A percentile compares a stretch with the other conserved stretches of the same genome.
These are phyloP conservation scores for Caenorhabditis remanei DNA, from an alignment of 1,140 invertebrate genomes.

Conservation along the genomic window DNA sequence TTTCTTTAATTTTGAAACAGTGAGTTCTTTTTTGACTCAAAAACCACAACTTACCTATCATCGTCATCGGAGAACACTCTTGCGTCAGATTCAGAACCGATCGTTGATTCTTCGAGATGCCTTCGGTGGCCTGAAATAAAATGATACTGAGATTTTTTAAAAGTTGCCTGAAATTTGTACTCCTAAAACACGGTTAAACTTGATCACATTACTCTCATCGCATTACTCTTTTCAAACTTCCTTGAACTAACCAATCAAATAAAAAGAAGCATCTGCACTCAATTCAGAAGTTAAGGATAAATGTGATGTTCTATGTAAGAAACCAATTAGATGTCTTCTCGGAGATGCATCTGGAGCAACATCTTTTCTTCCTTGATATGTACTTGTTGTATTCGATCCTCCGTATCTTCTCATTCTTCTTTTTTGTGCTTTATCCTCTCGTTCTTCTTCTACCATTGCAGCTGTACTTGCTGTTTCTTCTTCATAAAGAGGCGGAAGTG, in stretches of 20 bases:
- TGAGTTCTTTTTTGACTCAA: too few relatives aligned
- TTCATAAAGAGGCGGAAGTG: constrained; percentile 63
- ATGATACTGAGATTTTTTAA: too few relatives aligned
- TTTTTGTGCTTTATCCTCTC: constrained; percentile 30
- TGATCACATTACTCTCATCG: background rate
- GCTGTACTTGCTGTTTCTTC: constrained; percentile 52
- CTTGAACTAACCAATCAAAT: constrained; percentile 67
- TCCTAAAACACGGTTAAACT: background rate
- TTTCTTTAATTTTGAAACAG: too few relatives aligned
- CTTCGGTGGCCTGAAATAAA: constrained; percentile 69
- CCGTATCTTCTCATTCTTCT: constrained; percentile 48
- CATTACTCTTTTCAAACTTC: background rate
- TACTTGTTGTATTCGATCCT: constrained; percentile 64
- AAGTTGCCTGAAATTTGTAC: too few relatives aligned
- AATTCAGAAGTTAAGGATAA: constrained; percentile 70
- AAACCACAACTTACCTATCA: constrained; percentile 55
- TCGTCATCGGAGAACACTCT: constrained; percentile 76
- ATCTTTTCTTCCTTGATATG: constrained; percentile 65
- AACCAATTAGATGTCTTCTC: constrained; percentile 69
- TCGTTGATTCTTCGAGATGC: constrained; percentile 75
- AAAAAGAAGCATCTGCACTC: constrained; percentile 69
- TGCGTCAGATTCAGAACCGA: constrained; percentile 74
- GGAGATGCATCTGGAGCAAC: constrained; percentile 64
- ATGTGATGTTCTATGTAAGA: constrained; percentile 71
- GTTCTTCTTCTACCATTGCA: constrained; percentile 39